Evolutionary conservation across 2,113 vertebrate species (phyloP).

Genomic region (Heterochromis multidens): DNA sequence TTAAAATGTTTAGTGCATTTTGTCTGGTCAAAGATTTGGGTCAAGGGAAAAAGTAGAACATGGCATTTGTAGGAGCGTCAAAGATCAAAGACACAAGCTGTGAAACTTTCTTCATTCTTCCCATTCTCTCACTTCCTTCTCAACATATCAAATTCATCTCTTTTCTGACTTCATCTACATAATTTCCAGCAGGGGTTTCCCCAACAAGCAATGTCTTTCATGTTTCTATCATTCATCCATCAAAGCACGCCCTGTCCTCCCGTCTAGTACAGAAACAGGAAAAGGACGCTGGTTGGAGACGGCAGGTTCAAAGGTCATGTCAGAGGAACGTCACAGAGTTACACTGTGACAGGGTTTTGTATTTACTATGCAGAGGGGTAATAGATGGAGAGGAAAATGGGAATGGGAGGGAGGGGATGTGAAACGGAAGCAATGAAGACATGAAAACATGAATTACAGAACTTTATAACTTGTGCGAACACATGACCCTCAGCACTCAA

Average conservation of each 20-base stretch:
- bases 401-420: background rate
- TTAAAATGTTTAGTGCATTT: background rate
- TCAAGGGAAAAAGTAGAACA: background rate
- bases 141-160: slow-evolving; percentile 60
- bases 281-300: slow-evolving; percentile 64
- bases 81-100: slow-evolving; percentile 64
- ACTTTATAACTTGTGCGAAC: slow-evolving; percentile 7
- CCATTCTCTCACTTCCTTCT: slow-evolving; percentile 44
- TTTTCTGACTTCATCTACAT: slow-evolving; percentile 75
- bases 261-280: slow-evolving; percentile 50
- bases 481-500: slow-evolving; percentile 26
- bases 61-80: background rate
- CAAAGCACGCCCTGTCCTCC: slow-evolving; percentile 75
- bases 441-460: slow-evolving; percentile 24
- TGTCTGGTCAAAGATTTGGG: background rate
- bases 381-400: slow-evolving; percentile 29
- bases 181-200: slow-evolving; percentile 73
- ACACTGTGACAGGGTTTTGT: slow-evolving; percentile 40
- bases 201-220: slow-evolving; percentile 74
- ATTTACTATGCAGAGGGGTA: slow-evolving; percentile 5
- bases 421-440: slow-evolving; percentile 34
- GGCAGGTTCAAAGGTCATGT: slow-evolving; percentile 59
- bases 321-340: slow-evolving; percentile 46
- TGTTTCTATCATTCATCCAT: slow-evolving; percentile 47
- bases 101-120: slow-evolving; percentile 7